phyloP scores from a whole-genome alignment of 1,140 invertebrate species.

The Chrysoperla carnea region DNA sequence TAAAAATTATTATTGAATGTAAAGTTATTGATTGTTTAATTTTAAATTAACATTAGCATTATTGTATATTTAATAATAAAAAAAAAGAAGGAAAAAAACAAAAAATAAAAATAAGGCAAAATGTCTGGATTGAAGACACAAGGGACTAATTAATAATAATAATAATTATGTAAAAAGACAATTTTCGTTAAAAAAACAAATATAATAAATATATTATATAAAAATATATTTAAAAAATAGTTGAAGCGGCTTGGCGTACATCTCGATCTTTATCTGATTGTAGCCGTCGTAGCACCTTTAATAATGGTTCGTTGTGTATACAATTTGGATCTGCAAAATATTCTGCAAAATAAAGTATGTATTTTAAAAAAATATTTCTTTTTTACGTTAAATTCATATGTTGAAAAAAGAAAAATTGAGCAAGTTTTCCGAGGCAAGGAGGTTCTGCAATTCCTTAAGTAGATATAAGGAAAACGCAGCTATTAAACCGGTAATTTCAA shows the following conservation, averaged over 20 bases:
- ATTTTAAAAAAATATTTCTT: too few relatives aligned
- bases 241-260: slow-evolving; percentile 14
- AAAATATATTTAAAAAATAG: not conserved
- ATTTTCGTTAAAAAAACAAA: not conserved
- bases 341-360: slow-evolving; percentile 11
- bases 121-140: not conserved
- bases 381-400: not conserved
- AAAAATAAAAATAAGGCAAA: not conserved
- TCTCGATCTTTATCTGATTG: slow-evolving; percentile 20
- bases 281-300: slow-evolving; percentile 15
- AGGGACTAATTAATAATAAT: not conserved
- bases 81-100: not conserved
- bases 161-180: not conserved
- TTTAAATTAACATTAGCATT: too few relatives aligned
- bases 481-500: slow-evolving; percentile 1
- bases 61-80: not conserved
- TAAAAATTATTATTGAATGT: too few relatives aligned
- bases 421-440: not conserved
- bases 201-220: not conserved
- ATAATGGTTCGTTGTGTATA: slow-evolving; percentile 13
- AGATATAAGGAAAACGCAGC: not conserved
- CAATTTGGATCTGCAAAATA: slow-evolving; percentile 18
- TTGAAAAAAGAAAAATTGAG: not conserved
- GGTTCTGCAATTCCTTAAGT: not conserved
- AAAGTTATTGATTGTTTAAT: too few relatives aligned